phyloP scores from a whole-genome alignment of 2,888 invertebrate species.

The Drosophila maculinotata region DNA sequence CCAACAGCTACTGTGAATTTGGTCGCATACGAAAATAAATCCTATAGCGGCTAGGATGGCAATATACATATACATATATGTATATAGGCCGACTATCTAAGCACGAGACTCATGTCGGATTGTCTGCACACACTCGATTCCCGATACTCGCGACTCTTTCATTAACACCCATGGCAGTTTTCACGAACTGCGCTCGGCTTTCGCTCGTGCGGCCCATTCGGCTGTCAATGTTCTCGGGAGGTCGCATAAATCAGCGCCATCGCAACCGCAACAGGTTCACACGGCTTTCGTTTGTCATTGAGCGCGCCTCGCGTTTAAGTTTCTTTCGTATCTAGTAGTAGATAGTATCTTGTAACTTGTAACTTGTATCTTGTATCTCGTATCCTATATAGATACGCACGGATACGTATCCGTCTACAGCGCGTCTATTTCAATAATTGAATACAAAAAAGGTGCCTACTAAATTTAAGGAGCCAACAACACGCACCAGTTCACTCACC shows the following conservation, averaged over 20 bases:
- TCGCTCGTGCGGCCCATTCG: conserved; percentile 18
- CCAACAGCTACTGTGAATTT: conserved; percentile 29
- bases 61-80: conserved; percentile 7
- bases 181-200: conserved; percentile 15
- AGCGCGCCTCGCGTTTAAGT: conserved; percentile 59
- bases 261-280: conserved; percentile 79
- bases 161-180: conserved; percentile 30
- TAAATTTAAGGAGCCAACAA: conserved; percentile 44
- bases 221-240: conserved; percentile 42
- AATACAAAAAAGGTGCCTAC: conserved; percentile 55
- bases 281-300: conserved; percentile 74
- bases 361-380: neutral
- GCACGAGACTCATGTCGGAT: conserved; percentile 74
- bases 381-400: too few relatives aligned
- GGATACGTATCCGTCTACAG: conserved; percentile 26
- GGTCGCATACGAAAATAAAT: conserved; percentile 44
- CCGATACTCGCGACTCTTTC: conserved; percentile 25
- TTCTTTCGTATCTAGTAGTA: conserved; percentile 17
- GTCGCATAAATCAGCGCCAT: conserved; percentile 73
- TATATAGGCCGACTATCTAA: conserved; percentile 52
- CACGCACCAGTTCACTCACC: conserved; percentile 58
- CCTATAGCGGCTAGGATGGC: conserved; percentile 18
- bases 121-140: conserved; percentile 21
- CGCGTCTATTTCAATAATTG: conserved; percentile 48
- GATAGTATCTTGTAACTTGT: too few relatives aligned